Base-by-base conservation (phyloP, 2,797 vertebrate genomes). In the Rhabdophis nuchalis region DNA sequence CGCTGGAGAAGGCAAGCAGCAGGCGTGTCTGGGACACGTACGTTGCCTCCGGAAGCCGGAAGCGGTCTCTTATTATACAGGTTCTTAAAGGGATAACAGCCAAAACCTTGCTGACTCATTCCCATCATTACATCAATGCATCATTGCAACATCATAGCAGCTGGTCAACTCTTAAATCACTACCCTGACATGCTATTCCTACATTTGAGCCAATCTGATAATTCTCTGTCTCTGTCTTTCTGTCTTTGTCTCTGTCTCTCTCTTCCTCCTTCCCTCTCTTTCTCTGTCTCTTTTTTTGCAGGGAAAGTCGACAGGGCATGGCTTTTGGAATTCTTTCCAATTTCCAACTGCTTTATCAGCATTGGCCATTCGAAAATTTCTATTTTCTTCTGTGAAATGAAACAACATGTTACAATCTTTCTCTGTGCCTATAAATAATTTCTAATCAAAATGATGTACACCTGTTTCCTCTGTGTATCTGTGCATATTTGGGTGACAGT, bases 251-350 rank as follows among this genome's bases (percentile, higher is more conserved):
- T 61, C 25, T 25, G 25, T 60, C 5, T 20, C 56, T 57, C 5
- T 16, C 5, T 57, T 1, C 1, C 2, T 64, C 29, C 0, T 4
- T 18, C 14, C 2, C n/a, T 16, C 0, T n/a, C 11, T 16, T 13
- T n/a, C n/a, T 36, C 6, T 1, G n/a, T 68, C 64, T 68, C 64
- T 61, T 3, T 61, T 4, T n/a, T 13, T 61, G 25, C 25, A 60
- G 58, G 25, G 8, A 60, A 60, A 60, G 25, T 29, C n/a, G 3
- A 2, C 6, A 72, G 32, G 32, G 32, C n/a, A 72, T 72, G 16
- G 32, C 6, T 36, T 72, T 36, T 36, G 64, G 68, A 36, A 72
- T 72, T 36, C 16, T 72, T 72, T 36, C 29, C 13, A 68, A 32
- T 32, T 68, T 60, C 12, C 60, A 64, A n/a, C 60, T 4, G n/a